phyloP scores from a whole-genome alignment of 37 sponge, comb jelly and placozoan species.

The Mnemiopsis leidyi region DNA sequence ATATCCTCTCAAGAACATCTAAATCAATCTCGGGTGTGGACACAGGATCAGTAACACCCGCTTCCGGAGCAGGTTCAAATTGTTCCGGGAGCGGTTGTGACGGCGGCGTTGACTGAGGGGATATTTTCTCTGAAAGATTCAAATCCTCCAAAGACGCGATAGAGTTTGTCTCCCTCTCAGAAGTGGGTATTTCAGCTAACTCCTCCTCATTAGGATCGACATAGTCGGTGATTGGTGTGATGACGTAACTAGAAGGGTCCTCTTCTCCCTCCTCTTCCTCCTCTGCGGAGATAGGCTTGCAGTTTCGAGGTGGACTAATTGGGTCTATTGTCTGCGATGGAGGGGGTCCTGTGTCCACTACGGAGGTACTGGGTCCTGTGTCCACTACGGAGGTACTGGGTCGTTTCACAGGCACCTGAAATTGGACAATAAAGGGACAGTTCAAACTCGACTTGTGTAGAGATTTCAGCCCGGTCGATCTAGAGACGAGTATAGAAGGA shows the following conservation, averaged over 20 bases:
- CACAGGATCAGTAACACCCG: neutral
- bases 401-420: neutral
- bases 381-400: neutral
- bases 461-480: too few species aligned
- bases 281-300: neutral
- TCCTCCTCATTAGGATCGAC: neutral
- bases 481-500: too few species aligned
- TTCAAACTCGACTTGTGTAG: too few species aligned
- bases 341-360: neutral
- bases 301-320: neutral
- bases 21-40: neutral
- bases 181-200: neutral
- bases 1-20: conserved; percentile 10
- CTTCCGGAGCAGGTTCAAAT: neutral
- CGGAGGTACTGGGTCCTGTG: neutral
- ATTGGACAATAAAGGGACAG: too few species aligned
- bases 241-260: neutral
- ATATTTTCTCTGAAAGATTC: neutral
- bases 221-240: too few species aligned
- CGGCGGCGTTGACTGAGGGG: neutral
- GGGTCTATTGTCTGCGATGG: neutral
- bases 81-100: too few species aligned
- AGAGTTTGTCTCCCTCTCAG: neutral
- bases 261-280: too few species aligned
- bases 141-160: neutral